These are phyloP conservation scores for Zootermopsis nevadensis DNA, from an alignment of 2,888 invertebrate species.

Conservation along the genomic window DNA sequence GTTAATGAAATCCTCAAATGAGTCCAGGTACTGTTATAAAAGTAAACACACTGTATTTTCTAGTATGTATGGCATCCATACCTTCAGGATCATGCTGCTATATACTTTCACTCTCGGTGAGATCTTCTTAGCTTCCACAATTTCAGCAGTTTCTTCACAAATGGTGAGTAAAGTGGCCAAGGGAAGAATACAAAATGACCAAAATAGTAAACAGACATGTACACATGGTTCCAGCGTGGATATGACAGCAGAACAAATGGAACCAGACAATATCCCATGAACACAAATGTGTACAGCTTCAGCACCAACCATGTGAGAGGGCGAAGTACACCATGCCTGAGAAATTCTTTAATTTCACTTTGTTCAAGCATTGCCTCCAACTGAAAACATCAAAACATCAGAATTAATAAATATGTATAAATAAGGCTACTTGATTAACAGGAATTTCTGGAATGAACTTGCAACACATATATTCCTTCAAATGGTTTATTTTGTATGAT, in stretches of 20 bases:
- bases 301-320: slow-evolving; percentile 69
- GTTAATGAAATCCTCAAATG: not conserved
- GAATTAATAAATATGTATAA: not conserved
- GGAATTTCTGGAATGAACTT: too few species aligned
- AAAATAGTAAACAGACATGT: slow-evolving; percentile 73
- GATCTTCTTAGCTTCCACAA: slow-evolving; percentile 2
- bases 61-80: not conserved
- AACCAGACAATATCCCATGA: slow-evolving; percentile 85
- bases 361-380: slow-evolving; percentile 68
- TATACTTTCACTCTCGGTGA: slow-evolving; percentile 22
- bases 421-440: too few species aligned
- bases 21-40: slow-evolving; percentile 38
- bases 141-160: slow-evolving; percentile 57
- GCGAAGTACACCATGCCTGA: slow-evolving; percentile 58
- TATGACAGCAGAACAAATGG: slow-evolving; percentile 80
- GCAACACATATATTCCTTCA: too few species aligned
- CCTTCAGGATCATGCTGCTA: slow-evolving; percentile 8
- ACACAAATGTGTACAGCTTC: slow-evolving; percentile 80
- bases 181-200: slow-evolving; percentile 75
- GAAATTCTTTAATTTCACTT: slow-evolving; percentile 59
- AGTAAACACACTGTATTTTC: slow-evolving; percentile 24
- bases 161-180: slow-evolving; percentile 69
- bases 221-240: slow-evolving; percentile 75
- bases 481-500: too few species aligned
- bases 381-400: slow-evolving; percentile 60